Percentiles rank a stretch among this genome's conserved stretches.
Conservation (phyloP, 2,888 invertebrate species). For the Pammene aurita region DNA sequence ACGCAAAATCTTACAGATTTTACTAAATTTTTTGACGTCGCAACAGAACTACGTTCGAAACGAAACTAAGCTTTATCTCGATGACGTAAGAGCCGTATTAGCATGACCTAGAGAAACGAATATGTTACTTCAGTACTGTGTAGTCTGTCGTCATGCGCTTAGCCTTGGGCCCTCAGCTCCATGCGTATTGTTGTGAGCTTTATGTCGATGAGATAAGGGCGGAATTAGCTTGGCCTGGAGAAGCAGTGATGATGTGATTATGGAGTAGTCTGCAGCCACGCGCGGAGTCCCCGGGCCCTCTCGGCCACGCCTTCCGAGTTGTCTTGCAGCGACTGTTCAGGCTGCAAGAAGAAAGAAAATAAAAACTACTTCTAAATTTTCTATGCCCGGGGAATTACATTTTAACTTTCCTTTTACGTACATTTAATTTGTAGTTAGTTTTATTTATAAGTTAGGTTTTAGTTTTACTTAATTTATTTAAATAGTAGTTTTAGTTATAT, state of each 20-base stretch:
- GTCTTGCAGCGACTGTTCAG: slow-evolving; percentile 67
- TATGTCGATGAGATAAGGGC: background rate
- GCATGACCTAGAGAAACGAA: background rate
- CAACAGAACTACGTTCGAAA: slow-evolving; percentile 20
- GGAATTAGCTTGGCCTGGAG: background rate
- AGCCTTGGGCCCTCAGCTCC: no score
- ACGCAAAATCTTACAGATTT: no score
- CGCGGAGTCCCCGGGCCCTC: slow-evolving; percentile 69
- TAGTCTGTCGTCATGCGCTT: no score
- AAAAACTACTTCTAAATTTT: no score
- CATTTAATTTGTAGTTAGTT: no score
- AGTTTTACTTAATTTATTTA: no score
- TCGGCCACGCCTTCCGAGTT: slow-evolving; percentile 71
- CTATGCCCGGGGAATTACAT: no score
- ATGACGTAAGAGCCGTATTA: background rate
- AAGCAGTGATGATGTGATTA: slow-evolving; percentile 48
- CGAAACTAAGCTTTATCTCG: slow-evolving; percentile 26
- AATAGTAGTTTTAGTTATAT: no score
- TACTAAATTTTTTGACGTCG: background rate
- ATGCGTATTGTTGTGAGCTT: background rate
- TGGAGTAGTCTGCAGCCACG: slow-evolving; percentile 77
- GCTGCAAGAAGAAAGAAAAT: slow-evolving; percentile 53
- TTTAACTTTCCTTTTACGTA: no score
- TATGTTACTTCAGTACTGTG: background rate
- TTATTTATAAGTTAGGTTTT: no score